phyloP scores from a whole-genome alignment of 2,888 invertebrate species.

The Drosophila picticornis region DNA sequence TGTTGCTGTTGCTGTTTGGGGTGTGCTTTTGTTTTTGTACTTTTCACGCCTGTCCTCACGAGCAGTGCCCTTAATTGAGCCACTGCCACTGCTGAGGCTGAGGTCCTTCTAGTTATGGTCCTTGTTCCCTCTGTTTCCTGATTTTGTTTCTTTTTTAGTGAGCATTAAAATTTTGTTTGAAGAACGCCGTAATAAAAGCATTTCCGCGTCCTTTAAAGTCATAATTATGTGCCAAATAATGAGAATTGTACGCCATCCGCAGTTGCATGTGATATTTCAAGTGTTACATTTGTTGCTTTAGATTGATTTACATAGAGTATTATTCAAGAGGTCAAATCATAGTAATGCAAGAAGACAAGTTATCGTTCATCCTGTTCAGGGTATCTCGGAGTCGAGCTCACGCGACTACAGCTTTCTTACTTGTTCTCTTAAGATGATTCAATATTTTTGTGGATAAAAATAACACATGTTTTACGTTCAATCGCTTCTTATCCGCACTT shows the following conservation, averaged over 20 bases:
- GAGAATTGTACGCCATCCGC: neutral
- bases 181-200: slow-evolving; percentile 40
- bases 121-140: slow-evolving; percentile 12
- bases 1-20: slow-evolving; percentile 29
- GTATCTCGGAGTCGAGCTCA: neutral
- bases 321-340: neutral
- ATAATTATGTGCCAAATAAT: slow-evolving; percentile 18
- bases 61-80: slow-evolving; percentile 71
- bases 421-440: neutral
- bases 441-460: neutral
- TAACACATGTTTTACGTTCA: neutral
- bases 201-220: slow-evolving; percentile 29
- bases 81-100: slow-evolving; percentile 60
- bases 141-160: slow-evolving; percentile 19
- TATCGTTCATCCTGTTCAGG: neutral
- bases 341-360: neutral
- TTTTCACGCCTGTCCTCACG: slow-evolving; percentile 63
- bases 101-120: slow-evolving; percentile 16
- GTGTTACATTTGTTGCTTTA: neutral
- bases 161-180: neutral
- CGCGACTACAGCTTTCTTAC: neutral
- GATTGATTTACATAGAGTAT: neutral
- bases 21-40: slow-evolving; percentile 51
- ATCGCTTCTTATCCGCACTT: neutral
- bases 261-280: neutral